Conservation (phyloP, 2,113 vertebrate species). For the Clarias batrachus region DNA sequence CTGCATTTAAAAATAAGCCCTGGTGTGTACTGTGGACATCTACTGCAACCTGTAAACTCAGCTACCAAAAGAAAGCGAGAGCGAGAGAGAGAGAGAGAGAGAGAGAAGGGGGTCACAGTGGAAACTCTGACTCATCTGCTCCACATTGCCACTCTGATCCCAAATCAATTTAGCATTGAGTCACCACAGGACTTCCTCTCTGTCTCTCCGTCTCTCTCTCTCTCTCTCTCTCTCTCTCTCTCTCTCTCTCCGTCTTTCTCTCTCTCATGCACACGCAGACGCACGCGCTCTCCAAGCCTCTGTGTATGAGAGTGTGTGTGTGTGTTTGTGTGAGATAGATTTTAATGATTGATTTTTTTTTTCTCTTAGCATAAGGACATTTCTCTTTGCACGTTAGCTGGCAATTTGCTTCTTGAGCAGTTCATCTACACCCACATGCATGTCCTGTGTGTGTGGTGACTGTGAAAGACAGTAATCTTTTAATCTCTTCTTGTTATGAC, state of each 20-base stretch:
- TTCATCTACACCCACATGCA: constrained; percentile 5
- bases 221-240: constrained; percentile 58
- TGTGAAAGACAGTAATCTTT: constrained; percentile 15
- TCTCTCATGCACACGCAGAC: not conserved
- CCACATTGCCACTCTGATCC: constrained; percentile 67
- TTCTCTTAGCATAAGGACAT: constrained; percentile 13
- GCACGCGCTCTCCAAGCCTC: constrained; percentile 48
- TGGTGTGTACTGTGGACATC: constrained; percentile 11
- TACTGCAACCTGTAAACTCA: constrained; percentile 42
- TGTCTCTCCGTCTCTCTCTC: constrained; percentile 60
- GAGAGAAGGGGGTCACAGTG: constrained; percentile 67
- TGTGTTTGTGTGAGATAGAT: constrained; percentile 30
- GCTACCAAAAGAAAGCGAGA: constrained; percentile 24
- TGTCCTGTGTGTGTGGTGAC: not conserved
- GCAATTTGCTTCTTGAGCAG: not conserved
- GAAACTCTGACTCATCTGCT: constrained; percentile 72
- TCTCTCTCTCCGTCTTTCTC: constrained; percentile 66
- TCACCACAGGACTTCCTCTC: constrained; percentile 71
- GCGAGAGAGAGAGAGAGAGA: constrained; percentile 42
- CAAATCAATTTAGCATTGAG: constrained; percentile 72
- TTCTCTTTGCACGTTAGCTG: constrained; percentile 23
- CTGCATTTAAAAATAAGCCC: constrained; percentile 22
- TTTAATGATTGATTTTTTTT: constrained; percentile 35
- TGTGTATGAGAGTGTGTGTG: constrained; percentile 33
- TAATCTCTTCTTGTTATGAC: constrained; percentile 8